Evolutionary conservation across 2,888 invertebrate genomes (phyloP).

Genomic region (Luperina nickerlii): DNA sequence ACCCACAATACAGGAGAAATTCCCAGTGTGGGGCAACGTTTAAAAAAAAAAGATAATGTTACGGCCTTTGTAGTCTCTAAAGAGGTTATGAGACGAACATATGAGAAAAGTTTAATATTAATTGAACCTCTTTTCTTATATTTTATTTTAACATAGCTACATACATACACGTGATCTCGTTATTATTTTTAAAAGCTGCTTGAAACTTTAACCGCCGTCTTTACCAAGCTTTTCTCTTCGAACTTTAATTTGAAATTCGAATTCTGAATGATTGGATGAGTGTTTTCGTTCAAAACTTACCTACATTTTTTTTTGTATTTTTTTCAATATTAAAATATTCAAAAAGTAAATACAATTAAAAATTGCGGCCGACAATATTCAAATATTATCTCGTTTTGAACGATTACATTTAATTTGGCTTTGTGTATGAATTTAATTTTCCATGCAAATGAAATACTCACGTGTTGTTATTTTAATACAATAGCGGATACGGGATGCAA

Average conservation of each 20-base stretch:
- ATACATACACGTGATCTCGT: background rate
- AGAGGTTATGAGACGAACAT: conserved; percentile 2
- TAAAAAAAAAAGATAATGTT: conserved; percentile 5
- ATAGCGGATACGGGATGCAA: background rate
- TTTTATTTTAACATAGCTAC: too few species aligned
- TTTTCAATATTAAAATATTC: background rate
- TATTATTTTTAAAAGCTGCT: background rate
- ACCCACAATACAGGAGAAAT: too few species aligned
- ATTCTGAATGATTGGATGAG: background rate
- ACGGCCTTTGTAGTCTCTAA: background rate
- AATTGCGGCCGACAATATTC: background rate
- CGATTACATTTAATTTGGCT: background rate
- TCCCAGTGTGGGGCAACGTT: too few species aligned
- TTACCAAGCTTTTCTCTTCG: background rate
- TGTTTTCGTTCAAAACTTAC: background rate
- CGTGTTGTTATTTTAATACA: background rate
- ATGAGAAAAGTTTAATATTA: background rate
- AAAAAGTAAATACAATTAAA: too few species aligned
- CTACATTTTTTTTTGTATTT: background rate
- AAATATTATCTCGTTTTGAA: background rate
- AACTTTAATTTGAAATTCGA: conserved; percentile 15
- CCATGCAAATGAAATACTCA: background rate
- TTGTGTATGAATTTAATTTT: background rate
- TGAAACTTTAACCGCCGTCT: background rate
- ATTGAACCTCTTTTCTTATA: background rate